Base-by-base conservation (phyloP, 1,140 invertebrate genomes). In the Cydia splendana region DNA sequence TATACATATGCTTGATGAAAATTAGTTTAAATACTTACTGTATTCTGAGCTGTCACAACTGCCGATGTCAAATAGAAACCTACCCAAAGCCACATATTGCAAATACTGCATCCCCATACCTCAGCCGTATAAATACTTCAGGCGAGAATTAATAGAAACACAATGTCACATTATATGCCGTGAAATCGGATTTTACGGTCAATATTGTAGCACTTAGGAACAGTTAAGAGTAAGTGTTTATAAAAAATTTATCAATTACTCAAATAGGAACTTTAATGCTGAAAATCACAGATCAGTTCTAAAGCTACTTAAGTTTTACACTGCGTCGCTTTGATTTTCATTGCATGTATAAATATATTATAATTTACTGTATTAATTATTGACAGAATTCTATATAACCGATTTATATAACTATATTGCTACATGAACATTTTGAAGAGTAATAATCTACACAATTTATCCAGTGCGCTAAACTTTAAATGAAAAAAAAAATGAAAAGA, bases 101-200 rank as follows among this genome's bases (percentile, higher is more conserved):
- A 24, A 24, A 62, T 62, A 62, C 57, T 62, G 57, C n/a, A n/a
- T 1, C 20, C 10, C 2, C 10, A 62, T 0, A 20, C 10, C 2
- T 9, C 20, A 62, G n/a, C 57, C 57, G 20, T 62, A 62, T 62
- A 62, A 24, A 24, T 62, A 24, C 18, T 5, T 20, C 20, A 24
- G 20, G 57, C 10, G 57, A 24, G 18, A 62, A 62, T 62, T 62
- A 62, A 62, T 62, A 62, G 18, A 62, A 62, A 62, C 57, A 62
- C 57, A 24, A 62, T 62, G 20, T 62, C 57, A 24, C 20, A 62
- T 62, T 62, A 62, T 62, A 62, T 4, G 57, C 18, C 20, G 3
- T 62, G n/a, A 24, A 62, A 62, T 62, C n/a, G 5, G n/a, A 62
- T 62, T 62, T 62, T 12, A 62, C 57, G 57, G 57, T 62, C 57